Evolutionary conservation across 2,888 invertebrate species (phyloP).

Genomic region (Epinotia nisella): DNA sequence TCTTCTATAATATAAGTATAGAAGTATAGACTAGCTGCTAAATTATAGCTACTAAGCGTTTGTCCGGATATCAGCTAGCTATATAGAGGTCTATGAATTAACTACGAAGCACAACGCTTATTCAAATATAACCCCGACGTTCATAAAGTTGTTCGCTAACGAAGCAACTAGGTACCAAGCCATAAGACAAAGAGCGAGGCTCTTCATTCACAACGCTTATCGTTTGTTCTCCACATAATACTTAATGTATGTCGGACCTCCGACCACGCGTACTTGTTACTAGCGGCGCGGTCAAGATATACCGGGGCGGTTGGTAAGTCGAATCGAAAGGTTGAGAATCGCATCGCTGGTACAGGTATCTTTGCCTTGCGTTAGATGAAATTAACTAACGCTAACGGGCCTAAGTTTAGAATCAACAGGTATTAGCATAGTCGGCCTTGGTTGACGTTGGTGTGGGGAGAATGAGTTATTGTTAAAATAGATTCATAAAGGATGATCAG

Average conservation of each 20-base stretch:
- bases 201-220: background rate
- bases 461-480: background rate
- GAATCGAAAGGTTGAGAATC: background rate
- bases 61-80: background rate
- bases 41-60: background rate
- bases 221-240: background rate
- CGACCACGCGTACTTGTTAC: background rate
- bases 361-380: background rate
- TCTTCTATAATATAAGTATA: no score
- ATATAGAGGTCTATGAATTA: background rate
- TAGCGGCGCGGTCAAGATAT: background rate
- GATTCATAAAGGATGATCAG: no score
- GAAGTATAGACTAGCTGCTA: no score
- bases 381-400: conserved; percentile 9
- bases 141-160: conserved; percentile 23
- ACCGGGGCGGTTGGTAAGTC: background rate
- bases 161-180: conserved; percentile 16
- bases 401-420: conserved; percentile 47
- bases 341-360: background rate
- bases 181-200: conserved; percentile 5
- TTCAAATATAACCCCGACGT: conserved; percentile 34
- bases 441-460: background rate
- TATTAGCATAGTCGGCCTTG: conserved; percentile 48
- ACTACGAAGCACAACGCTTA: conserved; percentile 2
- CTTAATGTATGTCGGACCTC: background rate